These are phyloP conservation scores for Operophtera brumata DNA, from an alignment of 2,888 invertebrate species.

Conservation along the genomic window DNA sequence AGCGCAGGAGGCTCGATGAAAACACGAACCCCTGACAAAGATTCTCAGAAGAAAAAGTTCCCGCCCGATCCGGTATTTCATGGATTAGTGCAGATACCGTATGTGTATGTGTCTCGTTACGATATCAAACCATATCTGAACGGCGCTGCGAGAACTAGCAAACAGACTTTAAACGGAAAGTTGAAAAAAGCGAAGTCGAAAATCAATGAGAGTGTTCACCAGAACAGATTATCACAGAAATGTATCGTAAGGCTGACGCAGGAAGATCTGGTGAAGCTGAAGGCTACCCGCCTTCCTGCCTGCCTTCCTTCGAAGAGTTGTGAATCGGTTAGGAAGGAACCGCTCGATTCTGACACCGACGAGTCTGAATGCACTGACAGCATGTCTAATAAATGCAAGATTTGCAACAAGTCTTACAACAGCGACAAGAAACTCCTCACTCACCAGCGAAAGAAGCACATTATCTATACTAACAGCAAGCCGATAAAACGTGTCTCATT, in stretches of 20 bases:
- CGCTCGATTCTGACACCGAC: slow-evolving; percentile 41
- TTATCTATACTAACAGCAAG: slow-evolving; percentile 53
- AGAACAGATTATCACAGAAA: slow-evolving; percentile 33
- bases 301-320: background rate
- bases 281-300: slow-evolving; percentile 22
- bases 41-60: slow-evolving; percentile 35
- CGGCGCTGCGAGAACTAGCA: background rate
- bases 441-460: slow-evolving; percentile 63
- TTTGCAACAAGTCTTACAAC: slow-evolving; percentile 60
- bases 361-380: slow-evolving; percentile 28
- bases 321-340: background rate
- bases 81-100: slow-evolving; percentile 54
- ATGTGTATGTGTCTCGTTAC: slow-evolving; percentile 47
- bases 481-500: slow-evolving; percentile 65
- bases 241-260: slow-evolving; percentile 51
- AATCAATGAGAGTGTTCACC: slow-evolving; percentile 15
- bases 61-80: slow-evolving; percentile 44
- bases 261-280: slow-evolving; percentile 49
- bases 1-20: slow-evolving; percentile 27
- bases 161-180: background rate
- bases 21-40: slow-evolving; percentile 20
- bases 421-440: slow-evolving; percentile 56
- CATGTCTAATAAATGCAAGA: slow-evolving; percentile 56
- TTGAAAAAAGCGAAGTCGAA: slow-evolving; percentile 1
- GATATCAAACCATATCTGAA: slow-evolving; percentile 55